A percentile compares a stretch with the other conserved stretches of the same genome.
These are phyloP conservation scores for Uloborus diversus DNA, from an alignment of 1,140 invertebrate species.

Conservation along the genomic window DNA sequence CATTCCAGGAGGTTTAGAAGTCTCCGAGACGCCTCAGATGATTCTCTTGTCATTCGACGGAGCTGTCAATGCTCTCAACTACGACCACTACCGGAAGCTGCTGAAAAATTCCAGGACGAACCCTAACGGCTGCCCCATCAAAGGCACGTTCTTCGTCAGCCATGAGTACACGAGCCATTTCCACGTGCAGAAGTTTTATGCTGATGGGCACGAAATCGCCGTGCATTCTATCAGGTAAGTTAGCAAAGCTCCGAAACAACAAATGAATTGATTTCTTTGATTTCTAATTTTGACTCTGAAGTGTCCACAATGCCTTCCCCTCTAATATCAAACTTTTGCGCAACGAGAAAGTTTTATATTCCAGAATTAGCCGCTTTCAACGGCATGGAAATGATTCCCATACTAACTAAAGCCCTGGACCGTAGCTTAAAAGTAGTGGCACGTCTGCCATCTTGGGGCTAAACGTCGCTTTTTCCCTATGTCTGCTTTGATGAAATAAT, in stretches of 20 bases:
- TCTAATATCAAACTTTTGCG: too few species aligned
- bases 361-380: too few species aligned
- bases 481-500: too few species aligned
- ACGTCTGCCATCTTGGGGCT: too few species aligned
- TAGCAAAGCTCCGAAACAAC: not conserved
- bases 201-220: slow-evolving; percentile 91
- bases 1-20: slow-evolving; percentile 76
- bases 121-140: slow-evolving; percentile 92
- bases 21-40: slow-evolving; percentile 88
- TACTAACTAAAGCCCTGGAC: too few species aligned
- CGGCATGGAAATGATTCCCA: too few species aligned
- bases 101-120: slow-evolving; percentile 58
- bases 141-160: slow-evolving; percentile 92
- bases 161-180: slow-evolving; percentile 97
- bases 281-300: too few species aligned
- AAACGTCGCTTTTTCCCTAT: too few species aligned
- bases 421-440: too few species aligned
- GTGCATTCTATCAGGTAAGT: slow-evolving; percentile 86
- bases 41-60: slow-evolving; percentile 94
- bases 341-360: too few species aligned
- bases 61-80: slow-evolving; percentile 92
- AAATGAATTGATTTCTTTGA: not conserved
- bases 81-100: slow-evolving; percentile 81
- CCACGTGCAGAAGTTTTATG: slow-evolving; percentile 87
- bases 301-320: too few species aligned